Percentiles rank a stretch among this genome's conserved stretches.
Conservation (phyloP, 2,797 vertebrate genomes). For the Mormyrops boulengeri region DNA sequence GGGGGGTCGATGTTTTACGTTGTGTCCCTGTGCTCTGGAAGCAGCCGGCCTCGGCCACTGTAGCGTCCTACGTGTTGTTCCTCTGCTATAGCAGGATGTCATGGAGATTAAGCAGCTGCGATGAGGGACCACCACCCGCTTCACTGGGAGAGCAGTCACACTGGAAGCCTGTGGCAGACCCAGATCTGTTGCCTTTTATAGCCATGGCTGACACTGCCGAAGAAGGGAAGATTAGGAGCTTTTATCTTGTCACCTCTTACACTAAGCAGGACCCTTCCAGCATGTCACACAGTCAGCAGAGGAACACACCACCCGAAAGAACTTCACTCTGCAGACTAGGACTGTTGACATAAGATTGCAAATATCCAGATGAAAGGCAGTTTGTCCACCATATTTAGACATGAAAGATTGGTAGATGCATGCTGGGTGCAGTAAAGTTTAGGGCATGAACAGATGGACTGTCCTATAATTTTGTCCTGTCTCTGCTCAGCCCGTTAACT, state of each 20-base stretch:
- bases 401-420: background rate
- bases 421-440: background rate
- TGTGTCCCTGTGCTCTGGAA: background rate
- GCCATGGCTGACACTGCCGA: constrained; percentile 58
- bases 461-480: background rate
- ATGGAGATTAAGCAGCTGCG: constrained; percentile 33
- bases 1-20: background rate
- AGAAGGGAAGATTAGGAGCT: constrained; percentile 46
- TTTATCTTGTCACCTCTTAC: constrained; percentile 41
- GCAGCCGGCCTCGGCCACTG: background rate
- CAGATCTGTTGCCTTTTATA: constrained; percentile 72
- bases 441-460: background rate
- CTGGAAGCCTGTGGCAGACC: constrained; percentile 33
- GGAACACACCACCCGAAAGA: background rate
- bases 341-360: background rate
- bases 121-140: constrained; percentile 47
- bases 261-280: constrained; percentile 27
- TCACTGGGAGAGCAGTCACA: constrained; percentile 34
- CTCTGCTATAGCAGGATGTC: background rate
- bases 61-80: background rate
- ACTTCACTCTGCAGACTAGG: background rate
- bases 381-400: background rate
- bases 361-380: background rate
- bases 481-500: background rate
- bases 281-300: background rate